Evolutionary conservation across 2,888 invertebrate genomes (phyloP).

Genomic region (Andrena trimmerana): DNA sequence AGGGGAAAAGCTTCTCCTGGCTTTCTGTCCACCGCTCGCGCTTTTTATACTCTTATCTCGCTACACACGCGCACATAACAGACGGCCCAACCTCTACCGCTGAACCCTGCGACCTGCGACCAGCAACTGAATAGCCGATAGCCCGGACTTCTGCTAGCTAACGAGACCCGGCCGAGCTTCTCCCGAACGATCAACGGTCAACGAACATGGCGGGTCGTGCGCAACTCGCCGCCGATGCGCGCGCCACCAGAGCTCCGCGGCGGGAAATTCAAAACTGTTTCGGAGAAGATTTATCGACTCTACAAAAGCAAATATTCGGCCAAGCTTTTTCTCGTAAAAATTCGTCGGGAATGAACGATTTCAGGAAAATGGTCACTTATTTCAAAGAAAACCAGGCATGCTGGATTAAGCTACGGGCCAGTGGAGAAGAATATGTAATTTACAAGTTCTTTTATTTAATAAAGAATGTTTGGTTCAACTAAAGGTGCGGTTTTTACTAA

Average conservation of each 20-base stretch:
- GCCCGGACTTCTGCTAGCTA: constrained; percentile 76
- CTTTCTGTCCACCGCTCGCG: constrained; percentile 7
- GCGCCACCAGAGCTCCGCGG: not conserved
- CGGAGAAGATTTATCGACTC: no score
- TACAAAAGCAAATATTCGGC: no score
- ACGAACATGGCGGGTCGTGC: constrained; percentile 55
- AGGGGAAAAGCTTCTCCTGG: not conserved
- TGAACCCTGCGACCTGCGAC: constrained; percentile 70
- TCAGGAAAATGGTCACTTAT: no score
- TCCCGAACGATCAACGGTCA: constrained; percentile 63
- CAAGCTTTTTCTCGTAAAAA: no score
- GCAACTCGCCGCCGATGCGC: not conserved
- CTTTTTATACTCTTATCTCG: constrained; percentile 46
- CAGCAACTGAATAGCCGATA: constrained; percentile 64
- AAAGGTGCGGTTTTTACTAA: no score
- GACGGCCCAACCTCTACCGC: constrained; percentile 51
- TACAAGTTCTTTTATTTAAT: no score
- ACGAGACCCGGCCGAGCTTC: constrained; percentile 74
- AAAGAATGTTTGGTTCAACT: no score
- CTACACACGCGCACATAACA: constrained; percentile 33
- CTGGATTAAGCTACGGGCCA: no score
- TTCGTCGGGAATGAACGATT: no score
- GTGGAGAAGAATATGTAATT: no score
- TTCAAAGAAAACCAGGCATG: no score
- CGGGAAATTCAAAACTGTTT: constrained; percentile 19